A percentile compares a stretch with the other conserved stretches of the same genome.
These are phyloP conservation scores for Nezara viridula DNA, from an alignment of 2,888 invertebrate genomes.

Conservation along the genomic window DNA sequence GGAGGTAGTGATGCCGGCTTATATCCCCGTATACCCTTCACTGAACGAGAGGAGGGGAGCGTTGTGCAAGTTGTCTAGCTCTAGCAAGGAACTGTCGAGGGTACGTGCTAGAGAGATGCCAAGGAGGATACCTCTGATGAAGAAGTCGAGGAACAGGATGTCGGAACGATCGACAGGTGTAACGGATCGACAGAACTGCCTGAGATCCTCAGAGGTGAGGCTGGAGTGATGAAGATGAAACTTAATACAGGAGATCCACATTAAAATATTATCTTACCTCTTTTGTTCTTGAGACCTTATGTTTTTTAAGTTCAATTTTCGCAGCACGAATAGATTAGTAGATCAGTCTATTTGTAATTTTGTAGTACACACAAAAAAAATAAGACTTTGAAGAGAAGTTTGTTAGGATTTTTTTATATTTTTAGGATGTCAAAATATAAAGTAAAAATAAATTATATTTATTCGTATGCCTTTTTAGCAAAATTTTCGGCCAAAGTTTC, in stretches of 20 bases:
- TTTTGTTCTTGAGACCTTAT: no score
- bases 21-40: constrained; percentile 51
- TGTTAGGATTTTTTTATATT: no score
- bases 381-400: no score
- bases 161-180: not conserved
- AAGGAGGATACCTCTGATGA: not conserved
- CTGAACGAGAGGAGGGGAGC: constrained; percentile 22
- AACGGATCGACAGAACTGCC: not conserved
- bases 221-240: not conserved
- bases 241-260: no score
- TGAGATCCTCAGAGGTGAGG: not conserved
- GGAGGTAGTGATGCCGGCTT: not conserved
- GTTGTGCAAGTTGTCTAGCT: constrained; percentile 49
- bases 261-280: not conserved
- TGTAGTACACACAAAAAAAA: no score
- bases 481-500: no score
- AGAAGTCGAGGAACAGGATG: constrained; percentile 11
- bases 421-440: no score
- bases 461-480: no score
- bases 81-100: constrained; percentile 45
- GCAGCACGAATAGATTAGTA: no score
- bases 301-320: no score
- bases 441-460: no score
- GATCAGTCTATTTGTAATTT: no score
- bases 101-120: not conserved